Evolutionary conservation across 2,113 vertebrate species (phyloP), one percentile per base, ranked within the genome.

Genomic region (Haemorhous mexicanus): DNA sequence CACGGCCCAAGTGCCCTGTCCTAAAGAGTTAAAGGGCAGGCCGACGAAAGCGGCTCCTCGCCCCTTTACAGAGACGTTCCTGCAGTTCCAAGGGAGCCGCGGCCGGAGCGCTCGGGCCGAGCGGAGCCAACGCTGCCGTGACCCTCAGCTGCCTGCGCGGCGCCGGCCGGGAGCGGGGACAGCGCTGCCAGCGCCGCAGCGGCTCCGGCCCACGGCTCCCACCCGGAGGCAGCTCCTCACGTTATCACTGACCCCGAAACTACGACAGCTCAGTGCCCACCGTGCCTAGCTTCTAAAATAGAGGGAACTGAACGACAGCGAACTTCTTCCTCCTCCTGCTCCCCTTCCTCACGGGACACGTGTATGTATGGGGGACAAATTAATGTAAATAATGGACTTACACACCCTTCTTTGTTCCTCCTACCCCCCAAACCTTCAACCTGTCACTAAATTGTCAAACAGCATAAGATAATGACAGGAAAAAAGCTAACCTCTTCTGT

Each of bases 391-490:
- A 11, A 39, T 0, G 4, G 26, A 13, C 28, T 37, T 15, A 5
- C 2, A 5, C 9, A 7, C 2, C 16, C 7, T 6, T 7, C 56
- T 35, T 41, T 13, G 5, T 41, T 30, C 22, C 30, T 62, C 28
- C 49, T 11, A 7, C 4, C 21, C 20, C 8, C 5, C 33, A 30
- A 7, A 35, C 18, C 27, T 74, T 37, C 43, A 32, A 46, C 11
- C 21, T 3, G 0, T 20, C 44, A 46, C 17, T 13, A 13, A 20
- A 16, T 35, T 68, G 30, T 28, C 37, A 26, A 67, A 9, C 6
- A 46, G 22, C 2, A 0, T 0, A 27, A 19, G 9, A 16, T 5
- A 37, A 32, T 0, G 7, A 13, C 21, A 19, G 17, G 9, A 0
- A 16, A 33, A 43, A 50, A 4, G 9, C 32, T 20, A 32, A 4